Evolutionary conservation across 1,140 invertebrate genomes (phyloP).

Genomic region (Idris sp.): DNA sequence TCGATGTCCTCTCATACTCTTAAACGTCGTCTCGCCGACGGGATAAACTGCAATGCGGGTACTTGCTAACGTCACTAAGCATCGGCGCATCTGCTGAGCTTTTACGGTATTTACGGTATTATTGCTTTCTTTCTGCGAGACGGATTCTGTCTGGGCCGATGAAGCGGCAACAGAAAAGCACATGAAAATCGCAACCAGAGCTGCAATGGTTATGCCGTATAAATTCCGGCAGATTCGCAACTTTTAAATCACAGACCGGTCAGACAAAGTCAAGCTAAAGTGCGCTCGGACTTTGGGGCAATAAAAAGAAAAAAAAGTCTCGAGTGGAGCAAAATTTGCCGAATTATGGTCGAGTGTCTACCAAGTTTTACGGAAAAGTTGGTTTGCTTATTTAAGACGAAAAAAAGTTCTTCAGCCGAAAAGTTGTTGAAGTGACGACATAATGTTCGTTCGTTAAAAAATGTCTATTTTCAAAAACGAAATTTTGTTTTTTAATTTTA

Average conservation of each 20-base stretch:
- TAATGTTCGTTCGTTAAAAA: not conserved
- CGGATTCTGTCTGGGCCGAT: conserved; percentile 36
- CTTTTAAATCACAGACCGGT: conserved; percentile 41
- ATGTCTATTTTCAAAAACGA: too few relatives aligned
- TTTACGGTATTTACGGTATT: conserved; percentile 58
- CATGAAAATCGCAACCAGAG: conserved; percentile 50
- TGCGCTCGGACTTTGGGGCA: conserved; percentile 39
- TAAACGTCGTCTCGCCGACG: conserved; percentile 35
- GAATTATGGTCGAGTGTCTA: conserved; percentile 44
- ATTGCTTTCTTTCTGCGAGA: conserved; percentile 58
- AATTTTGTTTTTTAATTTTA: too few relatives aligned
- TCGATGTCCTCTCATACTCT: conserved; percentile 40
- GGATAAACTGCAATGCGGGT: conserved; percentile 60
- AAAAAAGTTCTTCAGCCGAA: not conserved
- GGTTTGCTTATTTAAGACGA: conserved; percentile 5
- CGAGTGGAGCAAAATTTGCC: conserved; percentile 11
- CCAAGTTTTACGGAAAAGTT: conserved; percentile 30
- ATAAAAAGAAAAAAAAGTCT: conserved; percentile 36
- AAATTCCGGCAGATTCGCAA: conserved; percentile 63
- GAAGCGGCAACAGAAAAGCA: conserved; percentile 47
- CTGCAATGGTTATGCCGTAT: conserved; percentile 61
- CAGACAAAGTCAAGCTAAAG: conserved; percentile 45
- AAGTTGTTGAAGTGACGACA: conserved; percentile 10
- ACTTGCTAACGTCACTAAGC: conserved; percentile 47
- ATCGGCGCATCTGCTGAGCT: conserved; percentile 55